Conservation (phyloP, 2,113 vertebrate genomes). For the Misgurnus anguillicaudatus region DNA sequence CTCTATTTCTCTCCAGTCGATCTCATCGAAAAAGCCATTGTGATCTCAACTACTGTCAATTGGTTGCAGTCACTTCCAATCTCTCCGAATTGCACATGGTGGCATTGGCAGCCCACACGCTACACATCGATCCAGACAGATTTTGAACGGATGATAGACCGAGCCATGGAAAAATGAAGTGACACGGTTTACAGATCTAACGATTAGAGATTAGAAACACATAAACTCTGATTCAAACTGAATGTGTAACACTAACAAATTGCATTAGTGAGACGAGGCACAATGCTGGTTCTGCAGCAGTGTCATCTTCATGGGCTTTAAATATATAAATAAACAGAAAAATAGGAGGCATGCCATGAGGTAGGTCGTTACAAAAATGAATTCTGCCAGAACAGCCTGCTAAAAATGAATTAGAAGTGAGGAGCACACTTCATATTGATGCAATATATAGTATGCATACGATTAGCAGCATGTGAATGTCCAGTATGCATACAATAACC, state of each 20-base stretch:
- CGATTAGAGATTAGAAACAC: conserved; percentile 36
- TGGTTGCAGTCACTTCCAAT: conserved; percentile 39
- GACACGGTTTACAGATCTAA: conserved; percentile 15
- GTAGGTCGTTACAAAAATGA: conserved; percentile 35
- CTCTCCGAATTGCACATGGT: conserved; percentile 21
- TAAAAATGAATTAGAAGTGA: conserved; percentile 54
- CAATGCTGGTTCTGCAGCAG: conserved; percentile 1
- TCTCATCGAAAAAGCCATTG: conserved; percentile 24
- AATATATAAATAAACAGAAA: background rate
- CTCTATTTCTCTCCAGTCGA: conserved; percentile 29
- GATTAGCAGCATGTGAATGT: too few species aligned
- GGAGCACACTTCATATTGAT: conserved; percentile 7
- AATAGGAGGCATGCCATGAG: conserved; percentile 22
- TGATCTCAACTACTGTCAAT: conserved; percentile 27
- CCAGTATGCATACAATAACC: too few species aligned
- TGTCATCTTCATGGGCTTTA: conserved; percentile 4
- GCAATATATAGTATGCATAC: too few species aligned
- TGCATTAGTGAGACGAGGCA: conserved; percentile 20
- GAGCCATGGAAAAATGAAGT: background rate
- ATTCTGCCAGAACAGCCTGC: conserved; percentile 39
- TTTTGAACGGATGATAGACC: conserved; percentile 33
- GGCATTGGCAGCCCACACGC: conserved; percentile 33
- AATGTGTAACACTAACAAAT: conserved; percentile 31
- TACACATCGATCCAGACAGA: conserved; percentile 31
- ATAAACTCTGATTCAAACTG: conserved; percentile 6